Evolutionary conservation across 2,113 vertebrate species (phyloP), one percentile per base, ranked within the genome.

Genomic region (Forbesichthys agassizii): DNA sequence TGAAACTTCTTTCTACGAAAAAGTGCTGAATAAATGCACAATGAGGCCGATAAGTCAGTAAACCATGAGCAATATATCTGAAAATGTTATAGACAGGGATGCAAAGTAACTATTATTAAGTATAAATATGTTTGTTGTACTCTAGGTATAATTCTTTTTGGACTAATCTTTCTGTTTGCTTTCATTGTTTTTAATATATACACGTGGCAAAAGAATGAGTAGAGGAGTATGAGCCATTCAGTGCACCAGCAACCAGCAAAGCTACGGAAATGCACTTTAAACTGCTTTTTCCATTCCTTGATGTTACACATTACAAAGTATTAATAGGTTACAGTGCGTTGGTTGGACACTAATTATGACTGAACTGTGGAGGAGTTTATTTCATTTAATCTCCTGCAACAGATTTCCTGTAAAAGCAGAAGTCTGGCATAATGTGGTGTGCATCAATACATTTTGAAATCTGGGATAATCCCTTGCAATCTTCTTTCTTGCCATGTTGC

Each of bases 61-160:
- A 5, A 42, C 3, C 36, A 1, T 42, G n/a, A 53, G n/a, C 52
- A 53, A 16, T 53, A n/a, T 53, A 42, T 6, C 52, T 13, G 2
- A 14, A 48, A 69, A 68, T 57, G 33, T 48, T 48, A 57, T 46
- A 65, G 69, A 78, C 36, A 4, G 61, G 18, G 64, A 8, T 42
- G 36, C 7, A 42, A 42, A 42, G 36, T 42, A 8, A 42, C 36
- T 42, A 27, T 2, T 27, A 27, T 27, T 42, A 42, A 42, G 3
- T 42, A 42, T 5, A 42, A 42, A 42, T 42, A 42, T 8, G 36
- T 42, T 42, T 27, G 27, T 27, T 27, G 27, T 27, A 27, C 27
- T 27, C 27, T 27, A 27, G 2, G 27, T 27, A 27, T 27, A 27
- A 27, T 27, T 27, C 0, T 7, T 42, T 6, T 42, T 42, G 36